These are phyloP conservation scores for Drosophila azteca DNA, from an alignment of 1,140 invertebrate genomes.

Conservation along the genomic window DNA sequence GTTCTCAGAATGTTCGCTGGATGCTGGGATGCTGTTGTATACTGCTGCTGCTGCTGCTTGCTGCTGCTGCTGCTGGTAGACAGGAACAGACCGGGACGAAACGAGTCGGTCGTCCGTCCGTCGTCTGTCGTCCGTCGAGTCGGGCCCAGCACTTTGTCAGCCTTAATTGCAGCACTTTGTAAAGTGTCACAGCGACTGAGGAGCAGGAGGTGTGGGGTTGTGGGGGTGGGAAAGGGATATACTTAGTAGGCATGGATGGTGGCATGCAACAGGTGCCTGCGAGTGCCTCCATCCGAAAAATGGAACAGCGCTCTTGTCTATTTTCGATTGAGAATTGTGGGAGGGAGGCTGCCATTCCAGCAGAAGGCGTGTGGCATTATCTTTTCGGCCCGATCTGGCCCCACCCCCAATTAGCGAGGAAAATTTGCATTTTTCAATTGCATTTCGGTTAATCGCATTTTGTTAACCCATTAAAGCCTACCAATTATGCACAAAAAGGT, in stretches of 20 bases:
- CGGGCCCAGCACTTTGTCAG: constrained; percentile 64
- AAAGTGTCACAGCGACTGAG: constrained; percentile 64
- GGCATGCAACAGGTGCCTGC: constrained; percentile 50
- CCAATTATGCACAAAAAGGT: constrained; percentile 68
- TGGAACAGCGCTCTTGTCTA: constrained; percentile 13
- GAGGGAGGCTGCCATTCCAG: not conserved
- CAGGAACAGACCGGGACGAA: constrained; percentile 20
- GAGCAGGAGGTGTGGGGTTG: constrained; percentile 24
- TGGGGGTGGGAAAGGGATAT: too few species aligned
- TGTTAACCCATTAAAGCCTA: constrained; percentile 58
- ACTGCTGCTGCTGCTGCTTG: not conserved
- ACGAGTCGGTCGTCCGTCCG: too few species aligned
- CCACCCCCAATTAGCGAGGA: constrained; percentile 13
- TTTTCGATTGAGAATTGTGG: constrained; percentile 67
- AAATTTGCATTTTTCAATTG: constrained; percentile 52
- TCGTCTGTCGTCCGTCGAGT: too few species aligned
- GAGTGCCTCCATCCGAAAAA: constrained; percentile 9
- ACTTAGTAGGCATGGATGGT: not conserved
- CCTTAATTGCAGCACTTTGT: constrained; percentile 80
- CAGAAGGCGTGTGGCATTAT: constrained; percentile 18
- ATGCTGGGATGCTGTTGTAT: too few species aligned
- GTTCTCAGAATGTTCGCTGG: constrained; percentile 42
- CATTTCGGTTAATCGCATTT: constrained; percentile 69
- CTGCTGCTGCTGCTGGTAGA: constrained; percentile 1
- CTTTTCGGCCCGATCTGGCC: constrained; percentile 17